Percentiles rank a stretch among this genome's conserved stretches.
Conservation (phyloP, 2,797 vertebrate species). For the Clarias pachynema region DNA sequence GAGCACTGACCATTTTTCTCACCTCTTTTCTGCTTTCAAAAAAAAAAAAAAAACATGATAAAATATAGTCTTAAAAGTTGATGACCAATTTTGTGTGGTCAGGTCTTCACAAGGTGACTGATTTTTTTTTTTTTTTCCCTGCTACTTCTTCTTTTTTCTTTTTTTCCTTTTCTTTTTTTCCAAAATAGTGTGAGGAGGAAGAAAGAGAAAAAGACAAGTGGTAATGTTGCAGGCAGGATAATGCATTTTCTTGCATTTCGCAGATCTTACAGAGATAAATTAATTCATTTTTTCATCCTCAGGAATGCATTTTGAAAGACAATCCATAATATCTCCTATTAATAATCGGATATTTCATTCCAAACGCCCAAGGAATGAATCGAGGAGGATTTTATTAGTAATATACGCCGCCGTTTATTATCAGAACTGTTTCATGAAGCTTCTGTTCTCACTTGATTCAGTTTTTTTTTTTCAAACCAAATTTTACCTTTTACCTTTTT, state of each 20-base stretch:
- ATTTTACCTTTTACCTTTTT: neutral
- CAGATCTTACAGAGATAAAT: neutral
- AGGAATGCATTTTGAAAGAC: neutral
- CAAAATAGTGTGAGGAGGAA: constrained; percentile 12
- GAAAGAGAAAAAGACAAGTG: constrained; percentile 18
- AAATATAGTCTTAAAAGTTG: constrained; percentile 74
- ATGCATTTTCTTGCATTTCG: constrained; percentile 69
- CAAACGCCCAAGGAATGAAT: neutral
- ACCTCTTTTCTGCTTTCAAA: constrained; percentile 64
- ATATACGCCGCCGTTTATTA: neutral
- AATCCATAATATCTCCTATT: neutral
- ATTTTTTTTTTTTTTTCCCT: constrained; percentile 57
- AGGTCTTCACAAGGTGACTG: constrained; percentile 74
- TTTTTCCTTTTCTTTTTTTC: constrained; percentile 52
- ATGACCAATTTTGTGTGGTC: constrained; percentile 78
- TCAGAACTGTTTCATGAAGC: neutral
- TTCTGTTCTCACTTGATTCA: neutral
- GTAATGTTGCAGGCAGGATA: constrained; percentile 30
- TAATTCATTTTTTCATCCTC: constrained; percentile 48
- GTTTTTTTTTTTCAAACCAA: neutral
- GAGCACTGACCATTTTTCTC: constrained; percentile 61
- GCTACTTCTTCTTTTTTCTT: constrained; percentile 60
- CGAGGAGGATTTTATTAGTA: neutral
- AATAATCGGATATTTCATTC: neutral
- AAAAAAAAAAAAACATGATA: constrained; percentile 69